These are phyloP conservation scores for Pantherophis alleghaniensis DNA, from an alignment of 2,797 vertebrate genomes.

Conservation along the genomic window DNA sequence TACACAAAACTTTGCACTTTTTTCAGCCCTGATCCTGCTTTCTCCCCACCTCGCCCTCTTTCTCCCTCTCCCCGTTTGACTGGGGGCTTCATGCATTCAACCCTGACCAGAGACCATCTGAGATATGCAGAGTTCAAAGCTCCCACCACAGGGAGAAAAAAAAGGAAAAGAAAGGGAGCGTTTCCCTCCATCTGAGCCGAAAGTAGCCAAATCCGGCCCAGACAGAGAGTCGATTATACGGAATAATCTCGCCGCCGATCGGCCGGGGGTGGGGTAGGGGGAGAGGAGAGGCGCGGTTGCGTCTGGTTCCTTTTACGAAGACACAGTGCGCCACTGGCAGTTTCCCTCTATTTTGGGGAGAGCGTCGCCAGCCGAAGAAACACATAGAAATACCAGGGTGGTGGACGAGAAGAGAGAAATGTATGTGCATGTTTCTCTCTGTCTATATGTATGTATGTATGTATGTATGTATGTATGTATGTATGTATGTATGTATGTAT, in stretches of 20 bases:
- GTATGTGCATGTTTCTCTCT: background rate
- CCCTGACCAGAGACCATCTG: constrained; percentile 39
- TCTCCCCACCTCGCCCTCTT: no score
- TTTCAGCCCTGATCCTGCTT: no score
- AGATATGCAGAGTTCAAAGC: constrained; percentile 62
- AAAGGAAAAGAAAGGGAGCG: constrained; percentile 14
- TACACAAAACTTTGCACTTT: background rate
- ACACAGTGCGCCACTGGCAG: constrained; percentile 50
- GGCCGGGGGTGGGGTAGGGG: constrained; percentile 1
- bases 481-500: background rate
- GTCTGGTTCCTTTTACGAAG: constrained; percentile 66
- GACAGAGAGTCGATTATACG: constrained; percentile 65
- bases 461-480: background rate
- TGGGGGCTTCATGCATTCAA: background rate
- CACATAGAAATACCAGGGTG: background rate
- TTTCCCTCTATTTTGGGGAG: background rate
- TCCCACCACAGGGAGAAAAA: background rate
- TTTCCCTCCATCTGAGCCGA: constrained; percentile 48
- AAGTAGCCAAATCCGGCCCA: constrained; percentile 37
- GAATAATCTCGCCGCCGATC: constrained; percentile 61
- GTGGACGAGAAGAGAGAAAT: background rate
- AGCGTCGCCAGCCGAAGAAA: background rate
- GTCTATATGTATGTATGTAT: no score
- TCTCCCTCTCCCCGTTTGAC: background rate
- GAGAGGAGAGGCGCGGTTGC: constrained; percentile 42